Base-by-base conservation (phyloP, 2,888 invertebrate genomes). In the Luperina testacea region DNA sequence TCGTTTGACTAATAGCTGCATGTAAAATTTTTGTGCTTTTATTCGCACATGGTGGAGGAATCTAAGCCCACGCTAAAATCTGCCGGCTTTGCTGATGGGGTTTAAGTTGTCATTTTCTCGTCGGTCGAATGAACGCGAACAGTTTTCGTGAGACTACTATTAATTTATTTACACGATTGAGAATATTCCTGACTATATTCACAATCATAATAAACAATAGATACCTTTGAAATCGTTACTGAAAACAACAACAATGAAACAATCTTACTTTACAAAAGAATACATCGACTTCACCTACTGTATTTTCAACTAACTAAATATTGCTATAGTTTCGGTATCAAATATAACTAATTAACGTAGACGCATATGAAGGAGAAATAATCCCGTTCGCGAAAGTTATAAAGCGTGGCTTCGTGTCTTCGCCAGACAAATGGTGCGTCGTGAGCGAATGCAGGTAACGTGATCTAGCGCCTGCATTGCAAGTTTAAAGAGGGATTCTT, bases 351-450 rank as follows among this genome's bases (percentile, higher is more conserved):
- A 76, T 80, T 76, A 80, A 75, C 59, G 32, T 80, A 87, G 57
- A 78, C 73, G 75, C 64, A 82, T 45, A 87, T 85, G 71, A 69
- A 77, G 75, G 75, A 80, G 87, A 87, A 85, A 84, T 80, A 83
- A 86, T 83, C 71, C 38, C 27, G 75, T 78, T 76, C 73, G 27
- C 65, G 72, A 72, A 87, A 87, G 85, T 86, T 85, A 81, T 83
- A 85, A 85, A 87, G 82, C 81, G 84, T 87, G 88, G 88, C 86
- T 89, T 88, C 87, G 76, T 83, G 88, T 92, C 90, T 91, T 92
- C 90, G 92, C 92, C 93, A 94, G 93, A 92, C 92, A 93, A 93
- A 94, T 92, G 85, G 89, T 89, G 89, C 91, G 89, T 91, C 89
- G 81, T 86, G 91, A 90, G 91, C 91, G 90, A 92, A 91, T 92